Evolutionary conservation across 2,888 invertebrate genomes (phyloP).

Genomic region (Eretmocerus hayati): DNA sequence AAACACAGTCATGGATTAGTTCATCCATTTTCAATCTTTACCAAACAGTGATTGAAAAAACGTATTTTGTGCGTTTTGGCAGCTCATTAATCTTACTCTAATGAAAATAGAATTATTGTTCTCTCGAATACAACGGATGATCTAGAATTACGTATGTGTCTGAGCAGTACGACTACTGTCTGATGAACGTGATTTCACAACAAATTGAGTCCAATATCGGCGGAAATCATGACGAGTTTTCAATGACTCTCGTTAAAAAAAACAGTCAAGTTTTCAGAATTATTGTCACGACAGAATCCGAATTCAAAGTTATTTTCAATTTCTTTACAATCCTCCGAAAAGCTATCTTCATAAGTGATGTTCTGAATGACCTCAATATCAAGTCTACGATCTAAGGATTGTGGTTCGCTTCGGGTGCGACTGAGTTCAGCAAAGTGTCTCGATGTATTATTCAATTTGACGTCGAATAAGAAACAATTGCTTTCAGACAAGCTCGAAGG

Average conservation of each 20-base stretch:
- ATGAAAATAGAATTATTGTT: too few relatives aligned
- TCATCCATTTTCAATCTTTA: too few relatives aligned
- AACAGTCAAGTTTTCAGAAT: slow-evolving; percentile 8
- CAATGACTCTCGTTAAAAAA: slow-evolving; percentile 5
- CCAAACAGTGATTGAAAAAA: too few relatives aligned
- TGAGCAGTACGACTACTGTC: too few relatives aligned
- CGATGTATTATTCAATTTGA: slow-evolving; percentile 23
- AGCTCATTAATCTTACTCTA: too few relatives aligned
- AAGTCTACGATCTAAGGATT: slow-evolving; percentile 31
- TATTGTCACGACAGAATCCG: slow-evolving; percentile 11
- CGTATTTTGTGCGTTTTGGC: too few relatives aligned
- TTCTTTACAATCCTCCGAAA: slow-evolving; percentile 32
- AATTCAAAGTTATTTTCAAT: slow-evolving; percentile 27
- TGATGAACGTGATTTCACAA: too few relatives aligned
- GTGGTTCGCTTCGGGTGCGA: slow-evolving; percentile 38
- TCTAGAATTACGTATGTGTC: too few relatives aligned
- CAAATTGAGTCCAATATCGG: background rate
- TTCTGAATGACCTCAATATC: slow-evolving; percentile 40
- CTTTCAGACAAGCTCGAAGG: slow-evolving; percentile 29
- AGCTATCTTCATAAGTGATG: slow-evolving; percentile 37
- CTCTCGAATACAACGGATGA: too few relatives aligned
- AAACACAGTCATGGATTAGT: slow-evolving; percentile 7
- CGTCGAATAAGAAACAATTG: slow-evolving; percentile 29
- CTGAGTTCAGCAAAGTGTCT: slow-evolving; percentile 29
- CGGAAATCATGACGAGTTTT: background rate